These are phyloP conservation scores for Penaeus japonicus DNA, from an alignment of 1,140 invertebrate genomes.

Conservation along the genomic window DNA sequence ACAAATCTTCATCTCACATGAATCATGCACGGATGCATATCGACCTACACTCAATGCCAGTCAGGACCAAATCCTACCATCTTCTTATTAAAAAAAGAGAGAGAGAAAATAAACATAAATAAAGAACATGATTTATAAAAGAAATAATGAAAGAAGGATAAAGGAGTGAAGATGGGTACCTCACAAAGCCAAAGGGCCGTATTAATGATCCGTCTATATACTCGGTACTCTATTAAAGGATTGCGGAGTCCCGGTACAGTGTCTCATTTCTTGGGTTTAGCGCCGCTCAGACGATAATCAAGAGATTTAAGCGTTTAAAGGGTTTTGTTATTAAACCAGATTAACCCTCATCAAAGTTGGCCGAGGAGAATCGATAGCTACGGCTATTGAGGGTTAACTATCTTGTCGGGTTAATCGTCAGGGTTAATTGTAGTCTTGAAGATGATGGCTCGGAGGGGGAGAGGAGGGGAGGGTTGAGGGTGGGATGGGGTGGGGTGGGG, in stretches of 20 bases:
- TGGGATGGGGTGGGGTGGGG: too few relatives aligned
- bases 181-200: too few relatives aligned
- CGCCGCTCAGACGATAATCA: neutral
- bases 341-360: conserved; percentile 17
- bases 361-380: conserved; percentile 30
- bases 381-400: neutral
- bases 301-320: conserved; percentile 35
- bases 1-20: too few relatives aligned
- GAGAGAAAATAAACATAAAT: too few relatives aligned
- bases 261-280: conserved; percentile 14
- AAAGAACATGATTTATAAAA: too few relatives aligned
- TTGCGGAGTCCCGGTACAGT: neutral
- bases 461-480: too few relatives aligned
- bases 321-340: conserved; percentile 47
- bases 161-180: neutral
- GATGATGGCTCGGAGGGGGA: too few relatives aligned
- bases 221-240: conserved; percentile 29
- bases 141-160: neutral
- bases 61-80: too few relatives aligned
- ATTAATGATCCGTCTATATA: too few relatives aligned
- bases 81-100: neutral
- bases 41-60: too few relatives aligned
- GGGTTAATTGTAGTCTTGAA: too few relatives aligned
- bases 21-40: too few relatives aligned
- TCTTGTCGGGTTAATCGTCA: neutral